These are phyloP conservation scores for Circaetus gallicus DNA, from an alignment of 2,113 vertebrate species.

Conservation along the genomic window DNA sequence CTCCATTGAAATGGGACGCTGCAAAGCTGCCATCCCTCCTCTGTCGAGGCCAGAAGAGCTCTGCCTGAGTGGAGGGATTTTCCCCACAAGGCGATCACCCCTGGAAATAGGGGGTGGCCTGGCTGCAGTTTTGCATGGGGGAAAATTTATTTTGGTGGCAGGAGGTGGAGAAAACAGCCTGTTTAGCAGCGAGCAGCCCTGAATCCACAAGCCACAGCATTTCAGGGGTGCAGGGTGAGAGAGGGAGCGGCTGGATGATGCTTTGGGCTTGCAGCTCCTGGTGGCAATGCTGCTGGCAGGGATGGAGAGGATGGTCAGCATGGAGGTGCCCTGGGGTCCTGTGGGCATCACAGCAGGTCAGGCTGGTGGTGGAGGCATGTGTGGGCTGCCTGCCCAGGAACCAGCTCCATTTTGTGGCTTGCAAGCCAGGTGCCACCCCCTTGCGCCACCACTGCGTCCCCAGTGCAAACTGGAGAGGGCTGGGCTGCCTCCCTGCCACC, in stretches of 20 bases:
- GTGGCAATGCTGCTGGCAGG: background rate
- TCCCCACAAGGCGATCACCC: fast-evolving
- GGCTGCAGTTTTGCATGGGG: background rate
- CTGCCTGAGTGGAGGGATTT: background rate
- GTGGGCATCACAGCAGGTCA: background rate
- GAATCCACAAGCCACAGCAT: background rate
- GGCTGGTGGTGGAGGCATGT: background rate
- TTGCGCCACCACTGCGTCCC: fast-evolving
- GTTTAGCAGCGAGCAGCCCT: background rate
- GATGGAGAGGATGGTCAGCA: fast-evolving
- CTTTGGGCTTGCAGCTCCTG: background rate
- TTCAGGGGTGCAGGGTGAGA: background rate
- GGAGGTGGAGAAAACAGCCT: background rate
- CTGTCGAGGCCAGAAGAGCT: background rate
- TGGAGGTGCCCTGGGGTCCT: background rate
- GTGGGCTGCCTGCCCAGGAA: fast-evolving
- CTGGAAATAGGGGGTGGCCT: background rate
- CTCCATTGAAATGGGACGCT: background rate
- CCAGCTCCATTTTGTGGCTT: background rate
- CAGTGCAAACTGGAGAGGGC: background rate
- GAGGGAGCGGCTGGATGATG: background rate
- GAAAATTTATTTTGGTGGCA: background rate
- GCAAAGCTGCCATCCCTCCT: background rate
- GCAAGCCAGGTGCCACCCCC: fast-evolving
- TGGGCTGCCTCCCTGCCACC: background rate